Conservation (phyloP, 2,888 invertebrate species). For the Pasiphila rectangulata region DNA sequence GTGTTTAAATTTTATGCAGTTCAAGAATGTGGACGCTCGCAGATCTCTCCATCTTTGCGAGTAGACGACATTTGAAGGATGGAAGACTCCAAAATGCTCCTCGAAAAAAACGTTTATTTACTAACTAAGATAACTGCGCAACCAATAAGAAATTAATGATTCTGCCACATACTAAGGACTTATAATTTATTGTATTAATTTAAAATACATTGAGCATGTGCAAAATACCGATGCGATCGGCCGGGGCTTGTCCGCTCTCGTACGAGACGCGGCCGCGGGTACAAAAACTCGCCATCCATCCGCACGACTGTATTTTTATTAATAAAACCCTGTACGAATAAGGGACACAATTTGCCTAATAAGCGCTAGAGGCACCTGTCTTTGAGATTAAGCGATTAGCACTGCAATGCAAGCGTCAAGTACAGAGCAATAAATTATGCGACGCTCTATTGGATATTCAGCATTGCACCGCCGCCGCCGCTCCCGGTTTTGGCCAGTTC, state of each 20-base stretch:
- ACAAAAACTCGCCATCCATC: slow-evolving; percentile 17
- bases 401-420: slow-evolving; percentile 26
- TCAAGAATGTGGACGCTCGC: slow-evolving; percentile 21
- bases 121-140: slow-evolving; percentile 7
- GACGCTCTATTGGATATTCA: slow-evolving; percentile 47
- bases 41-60: slow-evolving; percentile 27
- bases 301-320: slow-evolving; percentile 19
- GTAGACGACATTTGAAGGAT: slow-evolving; percentile 24
- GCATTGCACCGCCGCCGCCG: slow-evolving; percentile 31
- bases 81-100: slow-evolving; percentile 8
- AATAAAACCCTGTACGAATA: slow-evolving; percentile 36
- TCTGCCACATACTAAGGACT: slow-evolving; percentile 15
- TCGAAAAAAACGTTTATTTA: slow-evolving; percentile 17
- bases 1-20: slow-evolving; percentile 24
- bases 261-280: slow-evolving; percentile 10
- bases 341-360: slow-evolving; percentile 46
- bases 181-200: slow-evolving; percentile 39
- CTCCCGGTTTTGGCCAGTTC: slow-evolving; percentile 50
- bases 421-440: slow-evolving; percentile 49
- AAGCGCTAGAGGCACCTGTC: slow-evolving; percentile 49
- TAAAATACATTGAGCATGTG: slow-evolving; percentile 43
- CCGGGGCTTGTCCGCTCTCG: slow-evolving; percentile 16
- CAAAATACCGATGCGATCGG: slow-evolving; percentile 40
- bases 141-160: slow-evolving; percentile 31
- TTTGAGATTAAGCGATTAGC: slow-evolving; percentile 57